Evolutionary conservation across 1,140 invertebrate species (phyloP).

Genomic region (Drosophila azteca): DNA sequence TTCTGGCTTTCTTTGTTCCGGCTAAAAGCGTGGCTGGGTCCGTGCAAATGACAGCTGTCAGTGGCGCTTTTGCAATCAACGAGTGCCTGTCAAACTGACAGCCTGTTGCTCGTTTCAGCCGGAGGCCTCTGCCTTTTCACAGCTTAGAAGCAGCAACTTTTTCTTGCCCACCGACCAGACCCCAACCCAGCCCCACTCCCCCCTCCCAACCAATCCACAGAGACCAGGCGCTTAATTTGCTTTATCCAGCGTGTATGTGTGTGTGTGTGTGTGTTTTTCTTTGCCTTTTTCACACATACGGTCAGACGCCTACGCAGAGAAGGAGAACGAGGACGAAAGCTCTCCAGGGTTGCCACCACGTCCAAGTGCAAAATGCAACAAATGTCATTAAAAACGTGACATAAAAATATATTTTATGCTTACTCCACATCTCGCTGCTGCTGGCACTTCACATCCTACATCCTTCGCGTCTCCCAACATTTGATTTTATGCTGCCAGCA

Average conservation of each 20-base stretch:
- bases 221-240: slow-evolving; percentile 20
- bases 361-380: slow-evolving; percentile 74
- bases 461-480: neutral
- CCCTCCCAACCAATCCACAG: no score
- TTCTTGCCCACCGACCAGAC: slow-evolving; percentile 10
- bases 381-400: slow-evolving; percentile 78
- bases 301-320: slow-evolving; percentile 33
- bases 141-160: slow-evolving; percentile 32
- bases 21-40: slow-evolving; percentile 30
- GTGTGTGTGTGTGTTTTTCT: slow-evolving; percentile 3
- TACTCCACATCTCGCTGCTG: slow-evolving; percentile 32
- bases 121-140: slow-evolving; percentile 12
- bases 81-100: slow-evolving; percentile 67
- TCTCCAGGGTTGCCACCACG: slow-evolving; percentile 4
- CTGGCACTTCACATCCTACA: slow-evolving; percentile 19
- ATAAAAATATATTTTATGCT: slow-evolving; percentile 79
- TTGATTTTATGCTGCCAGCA: slow-evolving; percentile 49
- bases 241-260: no score
- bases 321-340: neutral
- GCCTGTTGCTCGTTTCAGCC: slow-evolving; percentile 65
- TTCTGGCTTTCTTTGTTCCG: slow-evolving; percentile 11
- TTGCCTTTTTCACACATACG: slow-evolving; percentile 32
- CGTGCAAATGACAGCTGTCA: slow-evolving; percentile 76
- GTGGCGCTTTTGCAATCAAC: slow-evolving; percentile 64
- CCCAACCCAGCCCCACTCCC: neutral